Evolutionary conservation across 2,888 invertebrate species (phyloP), one percentile per base, ranked within the genome.

Genomic region (Melinopterus prodromus): DNA sequence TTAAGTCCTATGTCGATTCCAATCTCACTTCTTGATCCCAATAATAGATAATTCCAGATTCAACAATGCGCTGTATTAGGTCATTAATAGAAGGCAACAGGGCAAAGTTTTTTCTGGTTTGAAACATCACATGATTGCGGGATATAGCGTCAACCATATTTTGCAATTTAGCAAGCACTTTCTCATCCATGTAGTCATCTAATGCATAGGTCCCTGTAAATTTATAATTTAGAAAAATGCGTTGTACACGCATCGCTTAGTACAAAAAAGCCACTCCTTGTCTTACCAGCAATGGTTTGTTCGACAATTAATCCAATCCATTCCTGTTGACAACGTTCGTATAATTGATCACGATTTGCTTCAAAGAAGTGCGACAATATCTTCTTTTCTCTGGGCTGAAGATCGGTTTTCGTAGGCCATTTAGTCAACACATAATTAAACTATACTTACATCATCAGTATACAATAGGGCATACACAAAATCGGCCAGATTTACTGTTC

Each of bases 21-120:
- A 26, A 26, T 26, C 53, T 77, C 35, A 81, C 81, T 38, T 81
- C 37, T 69, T 78, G 35, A n/a, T 81, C 81, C 81, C 81, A 81
- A 16, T 77, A n/a, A n/a, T 77, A 72, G 35, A 74, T 26, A 37
- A 81, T 35, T 35, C 81, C 81, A 37, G 78, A 71, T 69, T 78
- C 77, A 38, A 77, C 71, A 35, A 76, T 72, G 15, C 76, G 70
- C 16, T 71, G 70, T 6, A 78, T 74, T 12, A 81, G 69, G 26
- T 79, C 35, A 53, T 81, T 80, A 9, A 81, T 70, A 12, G 53
- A 15, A 0, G 80, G 77, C 53, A 81, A 16, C 5, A 81, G 69
- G 7, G 80, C 78, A 16, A 77, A 81, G 71, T 81, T 74, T 16
- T 78, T 80, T 69, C 77, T 80, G 4, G 71, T 36, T 15, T 79